Evolutionary conservation across 2,888 invertebrate genomes (phyloP), one percentile per base, ranked within the genome.

Genomic region (Latrodectus elegans): DNA sequence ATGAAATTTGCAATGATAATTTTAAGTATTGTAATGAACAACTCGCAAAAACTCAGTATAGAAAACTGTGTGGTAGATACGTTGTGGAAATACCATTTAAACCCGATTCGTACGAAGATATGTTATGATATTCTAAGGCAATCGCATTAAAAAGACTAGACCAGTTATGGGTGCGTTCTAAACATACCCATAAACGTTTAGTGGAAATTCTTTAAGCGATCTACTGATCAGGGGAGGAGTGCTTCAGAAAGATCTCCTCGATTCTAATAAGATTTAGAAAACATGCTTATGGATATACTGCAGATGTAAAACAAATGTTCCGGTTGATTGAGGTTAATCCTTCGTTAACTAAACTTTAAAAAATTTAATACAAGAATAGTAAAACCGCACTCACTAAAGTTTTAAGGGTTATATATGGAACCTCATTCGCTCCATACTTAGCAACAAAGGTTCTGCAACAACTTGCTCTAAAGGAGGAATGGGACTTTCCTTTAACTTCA

Each of bases 281-380:
- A 11, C 22, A 38, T 8, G n/a, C n/a, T 15, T 71, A 71, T 14
- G n/a, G 0, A 2, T 71, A 52, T n/a, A n/a, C 60, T 6, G 60
- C 51, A 51, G 71, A 71, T 51, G 52, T 71, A 14, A 51, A 51
- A 8, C 38, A 71, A n/a, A 71, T 71, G 71, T 71, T 71, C 49
- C 4, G 49, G 15, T 15, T 15, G 6, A 15, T 38, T 71, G 38
- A 49, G n/a, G 15, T 70, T 38, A 12, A 15, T 38, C 15, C 8
- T 38, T 49, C 51, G 9, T 52, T 15, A n/a, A 49, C 49, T 12
- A 70, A 26, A 38, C 10, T 60, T 60, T 4, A 14, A 14, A 71
- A 71, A 71, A 71, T 52, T 10, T 15, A 49, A 4, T 49, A 49
- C n/a, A 71, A 71, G n/a, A n/a, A 71, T n/a, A 51, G n/a, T 15